These are phyloP conservation scores for Peromyscus nudipes DNA, from an alignment of 2,797 vertebrate genomes.

Conservation along the genomic window DNA sequence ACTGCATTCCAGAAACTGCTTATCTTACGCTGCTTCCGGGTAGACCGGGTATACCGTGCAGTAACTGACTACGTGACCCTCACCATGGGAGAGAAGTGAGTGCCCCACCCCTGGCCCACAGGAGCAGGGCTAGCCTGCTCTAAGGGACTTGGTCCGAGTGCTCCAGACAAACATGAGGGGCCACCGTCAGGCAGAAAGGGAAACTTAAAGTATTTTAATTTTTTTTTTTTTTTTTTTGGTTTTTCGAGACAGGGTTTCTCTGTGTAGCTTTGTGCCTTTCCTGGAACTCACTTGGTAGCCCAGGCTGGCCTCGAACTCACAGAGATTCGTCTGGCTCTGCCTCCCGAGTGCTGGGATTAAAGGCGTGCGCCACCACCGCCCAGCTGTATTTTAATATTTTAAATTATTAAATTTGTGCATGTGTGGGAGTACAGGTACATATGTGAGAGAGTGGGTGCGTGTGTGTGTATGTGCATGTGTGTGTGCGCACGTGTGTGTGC, in stretches of 20 bases:
- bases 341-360: too few relatives aligned
- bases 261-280: too few relatives aligned
- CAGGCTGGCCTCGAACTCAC: too few relatives aligned
- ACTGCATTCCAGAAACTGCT: constrained; percentile 95
- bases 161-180: rapidly evolving
- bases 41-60: constrained; percentile 95
- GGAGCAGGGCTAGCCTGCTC: not conserved
- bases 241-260: too few relatives aligned
- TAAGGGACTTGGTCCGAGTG: not conserved
- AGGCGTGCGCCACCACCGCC: too few relatives aligned
- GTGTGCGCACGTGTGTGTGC: not conserved
- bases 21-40: constrained; percentile 95
- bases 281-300: too few relatives aligned
- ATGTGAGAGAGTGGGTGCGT: not conserved
- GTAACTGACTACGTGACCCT: constrained; percentile 94
- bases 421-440: not conserved
- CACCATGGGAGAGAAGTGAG: constrained; percentile 96
- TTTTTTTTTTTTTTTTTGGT: too few relatives aligned
- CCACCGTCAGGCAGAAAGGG: not conserved
- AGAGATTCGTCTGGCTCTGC: too few relatives aligned
- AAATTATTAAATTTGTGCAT: not conserved
- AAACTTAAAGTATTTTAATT: not conserved
- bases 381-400: not conserved
- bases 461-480: not conserved
- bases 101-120: not conserved